Conservation (phyloP, 2,113 vertebrate genomes). For the Ochotona curzoniae region DNA sequence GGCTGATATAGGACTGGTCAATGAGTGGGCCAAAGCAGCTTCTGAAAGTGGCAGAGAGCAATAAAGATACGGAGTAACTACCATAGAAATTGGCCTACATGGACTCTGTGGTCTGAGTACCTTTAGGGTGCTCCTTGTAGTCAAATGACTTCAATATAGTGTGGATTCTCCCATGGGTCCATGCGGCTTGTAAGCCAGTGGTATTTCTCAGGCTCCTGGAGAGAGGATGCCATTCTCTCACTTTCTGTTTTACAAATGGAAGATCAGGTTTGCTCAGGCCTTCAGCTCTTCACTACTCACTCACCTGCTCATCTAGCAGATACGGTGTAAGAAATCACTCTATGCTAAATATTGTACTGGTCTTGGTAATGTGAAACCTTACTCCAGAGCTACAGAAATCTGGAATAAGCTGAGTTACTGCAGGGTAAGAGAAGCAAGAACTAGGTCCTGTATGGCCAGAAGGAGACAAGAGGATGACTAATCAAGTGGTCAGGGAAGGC, state of each 20-base stretch:
- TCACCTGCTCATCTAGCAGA: conserved; percentile 9
- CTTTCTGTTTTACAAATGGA: conserved; percentile 21
- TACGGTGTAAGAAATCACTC: not conserved
- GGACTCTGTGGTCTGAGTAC: not conserved
- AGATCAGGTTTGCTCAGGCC: not conserved
- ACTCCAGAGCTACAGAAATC: not conserved
- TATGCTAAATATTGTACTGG: not conserved
- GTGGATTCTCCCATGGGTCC: not conserved
- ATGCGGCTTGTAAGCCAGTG: not conserved
- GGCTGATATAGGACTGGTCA: not conserved
- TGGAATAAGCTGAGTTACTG: not conserved
- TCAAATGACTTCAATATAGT: conserved; percentile 15
- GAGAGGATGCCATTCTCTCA: not conserved
- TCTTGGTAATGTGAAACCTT: conserved; percentile 7
- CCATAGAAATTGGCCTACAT: conserved; percentile 19
- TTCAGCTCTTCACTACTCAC: not conserved
- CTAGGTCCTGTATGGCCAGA: not conserved
- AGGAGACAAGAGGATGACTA: not conserved
- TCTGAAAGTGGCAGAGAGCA: conserved; percentile 30
- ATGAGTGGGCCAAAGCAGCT: not conserved
- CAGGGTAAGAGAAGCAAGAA: conserved; percentile 9
- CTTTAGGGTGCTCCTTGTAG: conserved; percentile 23
- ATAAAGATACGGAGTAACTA: conserved; percentile 7
- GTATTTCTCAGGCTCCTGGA: conserved; percentile 35
- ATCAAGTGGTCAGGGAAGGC: not conserved